Percentiles rank a stretch among this genome's conserved stretches.
These are phyloP conservation scores for Helogale parvula DNA, from an alignment of 2,113 vertebrate species.

Conservation along the genomic window DNA sequence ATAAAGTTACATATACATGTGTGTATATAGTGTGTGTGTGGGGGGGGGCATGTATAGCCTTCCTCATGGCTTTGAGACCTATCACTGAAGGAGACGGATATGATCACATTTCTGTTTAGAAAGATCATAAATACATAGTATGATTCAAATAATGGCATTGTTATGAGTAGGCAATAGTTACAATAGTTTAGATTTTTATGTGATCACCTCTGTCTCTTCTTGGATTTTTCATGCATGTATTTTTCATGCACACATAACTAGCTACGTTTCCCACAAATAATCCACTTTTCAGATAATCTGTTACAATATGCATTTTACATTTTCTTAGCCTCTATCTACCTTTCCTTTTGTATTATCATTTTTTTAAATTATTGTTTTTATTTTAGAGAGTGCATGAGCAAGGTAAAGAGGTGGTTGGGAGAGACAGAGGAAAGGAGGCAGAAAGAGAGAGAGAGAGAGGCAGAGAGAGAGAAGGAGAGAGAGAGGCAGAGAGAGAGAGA, in stretches of 20 bases:
- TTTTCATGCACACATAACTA: background rate
- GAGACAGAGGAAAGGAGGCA: no score
- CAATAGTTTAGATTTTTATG: background rate
- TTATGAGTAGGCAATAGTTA: background rate
- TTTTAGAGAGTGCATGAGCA: no score
- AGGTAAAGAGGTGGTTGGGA: no score
- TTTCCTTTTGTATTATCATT: background rate
- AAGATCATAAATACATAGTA: background rate
- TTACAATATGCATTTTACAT: background rate
- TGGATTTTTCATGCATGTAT: background rate
- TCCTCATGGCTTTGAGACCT: background rate
- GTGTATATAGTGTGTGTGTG: no score
- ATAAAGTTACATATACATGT: background rate
- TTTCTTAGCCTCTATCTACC: background rate
- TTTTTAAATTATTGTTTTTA: background rate
- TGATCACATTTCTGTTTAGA: background rate
- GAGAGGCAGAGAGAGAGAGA: no score
- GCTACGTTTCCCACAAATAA: background rate
- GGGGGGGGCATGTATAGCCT: background rate
- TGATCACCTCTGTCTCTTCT: background rate
- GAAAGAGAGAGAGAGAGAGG: no score
- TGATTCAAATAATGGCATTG: background rate
- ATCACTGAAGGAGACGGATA: background rate
- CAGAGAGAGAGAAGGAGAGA: no score
- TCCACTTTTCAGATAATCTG: background rate